Base-by-base conservation (phyloP, 2,888 invertebrate species). In the Noctua janthina region DNA sequence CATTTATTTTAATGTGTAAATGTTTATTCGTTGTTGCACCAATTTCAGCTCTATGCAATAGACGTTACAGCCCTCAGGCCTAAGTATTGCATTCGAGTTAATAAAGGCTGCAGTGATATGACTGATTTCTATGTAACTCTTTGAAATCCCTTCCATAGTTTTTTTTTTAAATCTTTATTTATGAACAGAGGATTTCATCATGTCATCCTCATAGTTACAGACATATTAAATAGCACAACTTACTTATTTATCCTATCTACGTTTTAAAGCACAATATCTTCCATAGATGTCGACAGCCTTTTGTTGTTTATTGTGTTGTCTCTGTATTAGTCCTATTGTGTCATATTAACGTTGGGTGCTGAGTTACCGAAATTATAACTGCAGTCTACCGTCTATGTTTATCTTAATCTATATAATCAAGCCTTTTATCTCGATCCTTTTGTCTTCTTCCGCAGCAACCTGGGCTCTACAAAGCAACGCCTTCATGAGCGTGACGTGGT, bases 401-500 rank as follows among this genome's bases (percentile, higher is more conserved):
- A 59, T 6, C 5, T 15, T 59, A 62, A 29, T n/a, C 35, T 35
- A 29, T 29, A 15, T 29, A 62, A 7, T 62, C 2, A 62, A 35
- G 35, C 62, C 29, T 62, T 54, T 13, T 77, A 56, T 17, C 6
- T 13, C 3, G 1, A 4, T n/a, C n/a, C n/a, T n/a, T n/a, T n/a
- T 46, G 4, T 64, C 0, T 51, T 43, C 1, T 4, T 51, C 23
- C 17, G 0, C 90, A 97, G 96, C 94, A 0, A 96, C 96, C 0
- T 94, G 94, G 87, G 92, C 90, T 0, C 90, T 96, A 59, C 95
- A 96, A 74, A 96, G 96, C 90, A 97, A 94, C 80, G 95, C 96
- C 17, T 97, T 97, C 87, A 95, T 97, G 95, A 96, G 96, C 56
- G 93, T 94, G 2, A 94, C 94, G 0, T 94, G 94, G 90, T 94